Evolutionary conservation across 2,888 invertebrate species (phyloP).

Genomic region (Branchinecta sandiegonensis): DNA sequence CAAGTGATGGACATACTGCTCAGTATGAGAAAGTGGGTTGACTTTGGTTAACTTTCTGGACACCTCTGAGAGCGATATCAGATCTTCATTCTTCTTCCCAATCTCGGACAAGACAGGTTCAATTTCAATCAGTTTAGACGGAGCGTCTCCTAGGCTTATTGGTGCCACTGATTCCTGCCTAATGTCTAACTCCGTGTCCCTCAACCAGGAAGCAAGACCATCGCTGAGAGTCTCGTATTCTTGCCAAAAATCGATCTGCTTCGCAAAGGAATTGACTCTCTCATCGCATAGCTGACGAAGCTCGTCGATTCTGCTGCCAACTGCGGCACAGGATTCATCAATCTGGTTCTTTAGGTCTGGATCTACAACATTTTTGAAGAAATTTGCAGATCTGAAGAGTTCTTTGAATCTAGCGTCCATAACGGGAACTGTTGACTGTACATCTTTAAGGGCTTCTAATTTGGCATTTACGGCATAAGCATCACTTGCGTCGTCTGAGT

Average conservation of each 20-base stretch:
- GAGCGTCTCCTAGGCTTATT: conserved; percentile 50
- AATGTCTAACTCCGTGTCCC: conserved; percentile 59
- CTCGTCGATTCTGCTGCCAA: conserved; percentile 53
- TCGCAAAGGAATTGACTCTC: conserved; percentile 51
- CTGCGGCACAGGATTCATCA: conserved; percentile 51
- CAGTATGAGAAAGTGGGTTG: conserved; percentile 66
- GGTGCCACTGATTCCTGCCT: conserved; percentile 56
- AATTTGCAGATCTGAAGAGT: conserved; percentile 52
- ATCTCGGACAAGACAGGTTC: conserved; percentile 48
- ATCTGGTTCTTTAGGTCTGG: conserved; percentile 52
- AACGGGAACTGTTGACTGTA: conserved; percentile 54
- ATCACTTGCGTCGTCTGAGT: conserved; percentile 73
- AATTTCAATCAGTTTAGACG: conserved; percentile 52
- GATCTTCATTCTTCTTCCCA: conserved; percentile 46
- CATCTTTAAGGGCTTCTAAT: conserved; percentile 58
- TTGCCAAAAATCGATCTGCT: conserved; percentile 60
- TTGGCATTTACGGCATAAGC: conserved; percentile 85
- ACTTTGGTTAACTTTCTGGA: conserved; percentile 56
- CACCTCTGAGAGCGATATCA: conserved; percentile 50
- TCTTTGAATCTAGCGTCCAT: conserved; percentile 51
- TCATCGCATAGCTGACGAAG: conserved; percentile 50
- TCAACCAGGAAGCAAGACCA: conserved; percentile 56
- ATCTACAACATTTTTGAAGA: conserved; percentile 56
- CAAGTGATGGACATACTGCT: conserved; percentile 63
- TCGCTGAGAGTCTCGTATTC: conserved; percentile 64